phyloP scores from a whole-genome alignment of 2,888 invertebrate species.

The Melanostoma mellinum region DNA sequence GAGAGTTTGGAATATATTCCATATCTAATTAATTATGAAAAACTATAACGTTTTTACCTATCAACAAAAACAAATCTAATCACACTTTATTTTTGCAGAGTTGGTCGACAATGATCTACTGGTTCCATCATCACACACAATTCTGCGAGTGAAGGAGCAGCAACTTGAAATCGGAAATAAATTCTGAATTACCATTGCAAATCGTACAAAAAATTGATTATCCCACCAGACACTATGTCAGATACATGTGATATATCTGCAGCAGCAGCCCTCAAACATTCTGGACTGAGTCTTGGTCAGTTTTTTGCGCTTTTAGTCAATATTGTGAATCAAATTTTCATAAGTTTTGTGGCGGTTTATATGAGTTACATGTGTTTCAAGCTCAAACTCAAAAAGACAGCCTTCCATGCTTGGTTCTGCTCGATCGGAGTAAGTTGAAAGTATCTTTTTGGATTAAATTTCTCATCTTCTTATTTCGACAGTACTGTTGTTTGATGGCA shows the following conservation, averaged over 20 bases:
- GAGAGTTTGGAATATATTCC: no score
- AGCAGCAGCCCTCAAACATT: constrained; percentile 12
- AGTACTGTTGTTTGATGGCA: constrained; percentile 75
- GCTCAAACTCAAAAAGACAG: constrained; percentile 78
- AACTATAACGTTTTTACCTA: no score
- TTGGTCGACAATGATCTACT: background rate
- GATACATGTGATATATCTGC: constrained; percentile 54
- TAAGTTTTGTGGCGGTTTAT: constrained; percentile 74
- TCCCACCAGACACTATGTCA: constrained; percentile 23
- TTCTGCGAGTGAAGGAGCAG: background rate
- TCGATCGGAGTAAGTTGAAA: constrained; percentile 78
- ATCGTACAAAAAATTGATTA: constrained; percentile 9
- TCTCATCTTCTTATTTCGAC: constrained; percentile 21
- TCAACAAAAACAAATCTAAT: no score
- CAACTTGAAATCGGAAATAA: background rate
- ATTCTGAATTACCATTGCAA: constrained; percentile 23
- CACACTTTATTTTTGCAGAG: background rate
- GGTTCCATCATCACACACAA: background rate
- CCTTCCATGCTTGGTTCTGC: constrained; percentile 80
- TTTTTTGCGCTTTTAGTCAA: constrained; percentile 62
- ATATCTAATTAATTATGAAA: no score
- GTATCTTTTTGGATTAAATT: background rate
- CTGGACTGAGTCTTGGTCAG: constrained; percentile 38
- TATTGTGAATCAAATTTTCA: constrained; percentile 74
- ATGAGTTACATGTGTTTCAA: constrained; percentile 77